Conservation (phyloP, 2,888 invertebrate species). For the Lasioglossum oenotherae region DNA sequence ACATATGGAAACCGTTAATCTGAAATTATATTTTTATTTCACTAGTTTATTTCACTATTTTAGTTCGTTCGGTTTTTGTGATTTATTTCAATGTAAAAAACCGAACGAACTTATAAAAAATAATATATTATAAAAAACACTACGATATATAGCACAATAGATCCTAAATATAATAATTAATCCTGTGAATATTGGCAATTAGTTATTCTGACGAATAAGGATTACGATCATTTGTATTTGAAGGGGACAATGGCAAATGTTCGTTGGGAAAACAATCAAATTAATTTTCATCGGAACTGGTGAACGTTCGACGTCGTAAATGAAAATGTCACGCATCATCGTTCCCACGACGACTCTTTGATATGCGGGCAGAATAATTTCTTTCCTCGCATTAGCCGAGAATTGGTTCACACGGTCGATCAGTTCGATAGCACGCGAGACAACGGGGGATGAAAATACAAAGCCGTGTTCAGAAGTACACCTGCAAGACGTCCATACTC, state of each 20-base stretch:
- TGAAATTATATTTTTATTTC: too few species aligned
- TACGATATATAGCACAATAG: too few species aligned
- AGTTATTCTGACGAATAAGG: too few species aligned
- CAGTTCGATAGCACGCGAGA: constrained; percentile 41
- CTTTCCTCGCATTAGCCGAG: constrained; percentile 16
- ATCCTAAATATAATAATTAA: too few species aligned
- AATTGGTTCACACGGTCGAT: constrained; percentile 75
- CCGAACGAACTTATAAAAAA: too few species aligned
- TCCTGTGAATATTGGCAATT: too few species aligned
- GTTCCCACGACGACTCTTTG: constrained; percentile 37
- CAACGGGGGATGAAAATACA: constrained; percentile 37
- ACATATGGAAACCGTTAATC: too few species aligned
- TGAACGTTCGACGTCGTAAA: not conserved
- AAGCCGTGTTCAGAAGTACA: constrained; percentile 58
- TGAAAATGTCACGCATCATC: not conserved
- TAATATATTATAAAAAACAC: too few species aligned
- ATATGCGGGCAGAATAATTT: constrained; percentile 57
- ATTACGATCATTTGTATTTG: too few species aligned
- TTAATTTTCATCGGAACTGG: not conserved
- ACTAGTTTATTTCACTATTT: too few species aligned
- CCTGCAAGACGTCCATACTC: constrained; percentile 68
- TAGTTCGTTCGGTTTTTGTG: too few species aligned
- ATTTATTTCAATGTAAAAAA: too few species aligned
- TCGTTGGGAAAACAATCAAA: not conserved
- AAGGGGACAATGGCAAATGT: not conserved